Evolutionary conservation across 2,797 vertebrate genomes (phyloP).

Genomic region (Anabacerthia variegaticeps): DNA sequence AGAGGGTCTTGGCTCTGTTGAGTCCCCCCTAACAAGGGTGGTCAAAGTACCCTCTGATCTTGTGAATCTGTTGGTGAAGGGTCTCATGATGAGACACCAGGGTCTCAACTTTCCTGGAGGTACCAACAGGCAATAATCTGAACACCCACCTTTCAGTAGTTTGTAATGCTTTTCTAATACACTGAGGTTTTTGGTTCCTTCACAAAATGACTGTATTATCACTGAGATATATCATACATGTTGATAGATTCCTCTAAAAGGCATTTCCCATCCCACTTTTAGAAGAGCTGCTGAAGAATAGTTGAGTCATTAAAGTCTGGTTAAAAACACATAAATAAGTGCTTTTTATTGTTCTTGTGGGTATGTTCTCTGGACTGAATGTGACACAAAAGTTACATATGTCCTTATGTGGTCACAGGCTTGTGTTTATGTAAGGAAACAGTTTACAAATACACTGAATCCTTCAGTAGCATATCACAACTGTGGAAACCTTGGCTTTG

Average conservation of each 20-base stretch:
- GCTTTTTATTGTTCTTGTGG: not conserved
- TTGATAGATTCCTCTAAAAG: not conserved
- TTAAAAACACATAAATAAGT: not conserved
- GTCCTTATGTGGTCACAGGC: not conserved
- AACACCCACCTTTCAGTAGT: not conserved
- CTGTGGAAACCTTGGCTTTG: not conserved
- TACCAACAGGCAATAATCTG: too few species aligned
- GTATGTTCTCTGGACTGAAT: not conserved
- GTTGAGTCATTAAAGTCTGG: not conserved
- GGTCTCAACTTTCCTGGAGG: too few species aligned
- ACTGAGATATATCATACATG: not conserved
- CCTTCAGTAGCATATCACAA: not conserved
- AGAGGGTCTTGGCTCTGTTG: too few species aligned
- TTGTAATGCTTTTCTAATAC: not conserved
- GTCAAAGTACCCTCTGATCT: too few species aligned
- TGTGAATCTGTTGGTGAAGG: too few species aligned
- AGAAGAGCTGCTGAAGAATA: not conserved
- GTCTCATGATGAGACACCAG: too few species aligned
- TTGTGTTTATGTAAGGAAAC: not conserved
- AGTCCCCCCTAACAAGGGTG: too few species aligned
- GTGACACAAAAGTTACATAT: fast-evolving
- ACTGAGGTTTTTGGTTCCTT: not conserved
- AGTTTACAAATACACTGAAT: not conserved
- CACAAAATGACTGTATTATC: not conserved
- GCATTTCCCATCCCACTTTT: not conserved